Base-by-base conservation (phyloP, 2,797 vertebrate species). In the Hybognathus amarus region DNA sequence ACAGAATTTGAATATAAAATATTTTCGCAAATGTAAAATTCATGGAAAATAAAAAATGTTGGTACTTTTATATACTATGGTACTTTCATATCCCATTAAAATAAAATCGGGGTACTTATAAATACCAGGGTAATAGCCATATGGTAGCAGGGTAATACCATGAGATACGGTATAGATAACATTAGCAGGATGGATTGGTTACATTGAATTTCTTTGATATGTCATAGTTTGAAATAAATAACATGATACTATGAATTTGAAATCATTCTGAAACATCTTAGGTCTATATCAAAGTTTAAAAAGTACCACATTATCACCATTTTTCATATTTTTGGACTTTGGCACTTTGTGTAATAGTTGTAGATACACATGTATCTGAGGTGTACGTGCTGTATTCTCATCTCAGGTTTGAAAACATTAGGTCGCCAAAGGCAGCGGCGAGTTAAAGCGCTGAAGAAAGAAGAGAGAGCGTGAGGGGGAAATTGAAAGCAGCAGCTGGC, bases 401-500 rank as follows among this genome's bases (percentile, higher is more conserved):
- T 56, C 74, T 76, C 64, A 56, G 82, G 79, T 84, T 88, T 85
- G 80, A 84, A 80, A 78, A 89, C 82, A 86, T 87, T 82, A 82
- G 87, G 82, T 77, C 80, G 83, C 63, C 68, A 75, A 59, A 47
- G 78, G 64, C 56, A 83, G 24, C 56, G 68, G 59, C 50, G 80
- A 82, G 74, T 70, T 77, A 71, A 86, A 69, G 68, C 42, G 69
- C 24, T 9, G 50, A 70, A 85, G 38, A 50, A 38, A 66, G 74
- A 75, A 80, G 22, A 80, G 77, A 79, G 79, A 78, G 82, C 77
- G 86, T 42, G 73, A 70, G 82, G 85, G 78, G 73, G 80, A 85
- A 74, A 83, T 80, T 85, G 84, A 87, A 86, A 85, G 47, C 83
- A 85, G 87, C 83, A 80, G 84, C 82, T 78, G 84, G 82, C 64